A percentile compares a stretch with the other conserved stretches of the same genome.
phyloP scores from a whole-genome alignment of 2,113 vertebrate species.

The Myiagra hebetior region DNA sequence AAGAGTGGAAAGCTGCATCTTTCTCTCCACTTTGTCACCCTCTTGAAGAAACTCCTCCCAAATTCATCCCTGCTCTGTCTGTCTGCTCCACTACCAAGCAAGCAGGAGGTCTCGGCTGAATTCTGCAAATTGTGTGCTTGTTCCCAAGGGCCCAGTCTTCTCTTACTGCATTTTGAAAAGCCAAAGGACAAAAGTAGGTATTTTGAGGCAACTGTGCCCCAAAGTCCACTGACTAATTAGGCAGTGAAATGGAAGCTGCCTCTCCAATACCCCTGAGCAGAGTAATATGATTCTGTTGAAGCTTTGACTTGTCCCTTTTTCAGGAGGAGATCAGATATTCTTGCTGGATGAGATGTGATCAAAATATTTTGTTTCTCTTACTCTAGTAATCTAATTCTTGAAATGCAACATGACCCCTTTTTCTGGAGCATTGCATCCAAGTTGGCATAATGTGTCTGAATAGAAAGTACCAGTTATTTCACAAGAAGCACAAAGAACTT shows the following conservation, averaged over 20 bases:
- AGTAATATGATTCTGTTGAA: background rate
- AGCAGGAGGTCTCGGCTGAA: background rate
- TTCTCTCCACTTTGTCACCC: background rate
- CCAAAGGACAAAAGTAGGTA: background rate
- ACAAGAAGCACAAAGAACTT: background rate
- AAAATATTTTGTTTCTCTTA: conserved; percentile 57
- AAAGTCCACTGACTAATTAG: background rate
- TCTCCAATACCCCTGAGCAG: background rate
- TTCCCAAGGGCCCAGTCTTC: background rate
- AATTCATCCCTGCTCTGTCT: background rate
- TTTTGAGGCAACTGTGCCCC: background rate
- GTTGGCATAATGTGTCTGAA: background rate
- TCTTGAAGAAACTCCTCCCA: background rate
- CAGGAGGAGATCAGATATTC: background rate
- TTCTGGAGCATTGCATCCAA: background rate
- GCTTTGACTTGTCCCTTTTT: background rate
- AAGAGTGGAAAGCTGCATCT: background rate
- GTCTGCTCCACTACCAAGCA: background rate
- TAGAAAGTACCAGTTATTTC: background rate
- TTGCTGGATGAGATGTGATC: background rate
- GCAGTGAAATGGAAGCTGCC: background rate
- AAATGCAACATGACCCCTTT: background rate
- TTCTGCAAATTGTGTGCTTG: background rate
- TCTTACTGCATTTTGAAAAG: background rate
- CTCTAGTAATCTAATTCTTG: background rate